Evolutionary conservation across 2,113 vertebrate genomes (phyloP), one percentile per base, ranked within the genome.

Genomic region (Hippoglossus stenolepis): DNA sequence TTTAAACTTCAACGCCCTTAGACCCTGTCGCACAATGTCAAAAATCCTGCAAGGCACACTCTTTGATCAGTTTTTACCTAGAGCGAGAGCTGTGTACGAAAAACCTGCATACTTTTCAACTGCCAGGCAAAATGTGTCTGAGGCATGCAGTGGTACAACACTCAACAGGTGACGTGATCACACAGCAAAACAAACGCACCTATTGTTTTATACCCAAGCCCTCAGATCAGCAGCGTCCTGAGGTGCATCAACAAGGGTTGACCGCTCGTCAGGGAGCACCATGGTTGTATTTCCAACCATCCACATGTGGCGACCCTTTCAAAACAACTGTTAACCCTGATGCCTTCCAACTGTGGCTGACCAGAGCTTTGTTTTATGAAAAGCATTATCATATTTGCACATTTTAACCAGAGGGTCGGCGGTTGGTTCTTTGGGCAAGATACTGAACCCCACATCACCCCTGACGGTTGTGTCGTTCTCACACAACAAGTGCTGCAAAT

Each of bases 1-100:
- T 38, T 67, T 13, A 21, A 76, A 76, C 63, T 54, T 64, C 59
- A 47, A 4, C 3, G 24, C 49, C 54, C 70, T 53, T 5, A 69
- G 13, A 59, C 75, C 45, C 21, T 65, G n/a, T 43, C 18, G 14
- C 28, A 40, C n/a, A 17, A 38, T 10, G 13, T 58, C 60, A n/a
- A 47, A 59, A 21, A 61, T 2, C 17, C 56, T 38, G 26, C 69
- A 47, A 51, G 15, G 75, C 28, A 61, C 11, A 3, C 11, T 28
- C 57, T 72, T 28, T 67, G 40, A 59, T 75, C 64, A 15, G 24
- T 56, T 59, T 64, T 56, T 18, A 59, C 43, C 28, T 10, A 9
- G 51, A 78, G 54, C 18, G 2, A 47, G 14, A 65, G 63, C 40
- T 43, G 63, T 23, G 62, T 57, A 26, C 7, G 0, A 43, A 40